Evolutionary conservation across 2,797 vertebrate species (phyloP).

Genomic region (Alosa sapidissima): DNA sequence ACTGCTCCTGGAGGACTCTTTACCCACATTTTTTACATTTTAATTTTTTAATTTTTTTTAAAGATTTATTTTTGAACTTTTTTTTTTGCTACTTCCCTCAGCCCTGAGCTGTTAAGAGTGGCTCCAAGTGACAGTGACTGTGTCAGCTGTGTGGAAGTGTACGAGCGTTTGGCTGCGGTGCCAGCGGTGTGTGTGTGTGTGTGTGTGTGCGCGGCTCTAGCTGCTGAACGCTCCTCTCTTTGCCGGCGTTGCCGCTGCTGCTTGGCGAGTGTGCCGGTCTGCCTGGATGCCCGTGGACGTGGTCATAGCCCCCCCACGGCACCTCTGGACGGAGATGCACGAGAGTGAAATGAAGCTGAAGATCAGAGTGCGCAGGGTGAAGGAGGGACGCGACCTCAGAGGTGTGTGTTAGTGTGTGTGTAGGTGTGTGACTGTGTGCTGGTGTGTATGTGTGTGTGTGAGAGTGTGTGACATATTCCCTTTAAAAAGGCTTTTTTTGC

Average conservation of each 20-base stretch:
- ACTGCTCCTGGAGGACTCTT: neutral
- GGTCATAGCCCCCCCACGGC: constrained; percentile 79
- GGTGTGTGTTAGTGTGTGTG: constrained; percentile 71
- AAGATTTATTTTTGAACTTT: neutral
- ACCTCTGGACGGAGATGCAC: constrained; percentile 85
- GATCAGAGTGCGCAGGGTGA: constrained; percentile 88
- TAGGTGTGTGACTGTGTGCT: neutral
- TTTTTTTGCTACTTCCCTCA: neutral
- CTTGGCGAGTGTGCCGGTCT: neutral
- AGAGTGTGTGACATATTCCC: neutral
- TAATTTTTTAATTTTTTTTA: too few species aligned
- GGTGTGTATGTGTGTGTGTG: neutral
- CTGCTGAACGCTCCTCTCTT: neutral
- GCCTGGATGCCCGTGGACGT: constrained; percentile 83
- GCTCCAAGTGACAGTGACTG: neutral
- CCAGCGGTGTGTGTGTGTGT: neutral
- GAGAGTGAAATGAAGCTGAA: constrained; percentile 89
- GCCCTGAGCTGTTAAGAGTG: neutral
- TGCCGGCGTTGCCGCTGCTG: neutral
- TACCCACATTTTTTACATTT: neutral
- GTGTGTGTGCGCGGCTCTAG: neutral
- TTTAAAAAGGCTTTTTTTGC: neutral
- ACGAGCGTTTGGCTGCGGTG: neutral
- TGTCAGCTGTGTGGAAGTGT: constrained; percentile 1
- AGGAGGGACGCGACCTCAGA: constrained; percentile 85